Evolutionary conservation across 2,113 vertebrate genomes (phyloP), one percentile per base, ranked within the genome.

Genomic region (Gnathonemus longibarbis): DNA sequence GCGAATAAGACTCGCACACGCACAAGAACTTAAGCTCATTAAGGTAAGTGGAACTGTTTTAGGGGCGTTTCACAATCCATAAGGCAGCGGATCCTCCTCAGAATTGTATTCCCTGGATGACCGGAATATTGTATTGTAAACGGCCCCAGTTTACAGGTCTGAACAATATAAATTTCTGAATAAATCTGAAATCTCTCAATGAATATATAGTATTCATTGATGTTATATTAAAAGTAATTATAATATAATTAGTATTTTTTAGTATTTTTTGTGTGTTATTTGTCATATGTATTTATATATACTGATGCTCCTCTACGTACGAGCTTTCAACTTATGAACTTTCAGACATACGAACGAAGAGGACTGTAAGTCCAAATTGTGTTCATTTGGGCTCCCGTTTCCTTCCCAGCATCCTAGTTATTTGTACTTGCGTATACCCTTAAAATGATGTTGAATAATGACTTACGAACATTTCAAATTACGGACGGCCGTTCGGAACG

Each of bases 11-110:
- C 95, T 94, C 93, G 93, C 94, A 93, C 93, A 92, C 91, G 91
- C 92, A 90, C 93, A 96, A 96, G 95, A 95, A 94, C 93, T 95
- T 98, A 97, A 99, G 96, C 97, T 97, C 95, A 97, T 98, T 97
- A 97, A 94, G 94, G 93, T 97, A 98, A 98, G 96, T 95, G 94
- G 85, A 91, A 89, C 94, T 93, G 90, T 93, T 92, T 88, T 92
- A 90, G 92, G 91, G 91, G 93, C 91, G 95, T 94, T 95, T 95
- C 93, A 95, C 95, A 95, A 93, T 58, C 86, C 35, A 87, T 89
- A 91, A 91, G 90, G 93, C 90, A 93, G 70, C 4, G 0, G 4
- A 77, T 80, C 74, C 17, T 39, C 15, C 74, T 80, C 31, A n/a
- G 1, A 80, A 80, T 6, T 15, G 2, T 80, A 19, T 39, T 17